These are phyloP conservation scores for Lampris megalopsis DNA, from an alignment of 2,113 vertebrate genomes.

Conservation along the genomic window DNA sequence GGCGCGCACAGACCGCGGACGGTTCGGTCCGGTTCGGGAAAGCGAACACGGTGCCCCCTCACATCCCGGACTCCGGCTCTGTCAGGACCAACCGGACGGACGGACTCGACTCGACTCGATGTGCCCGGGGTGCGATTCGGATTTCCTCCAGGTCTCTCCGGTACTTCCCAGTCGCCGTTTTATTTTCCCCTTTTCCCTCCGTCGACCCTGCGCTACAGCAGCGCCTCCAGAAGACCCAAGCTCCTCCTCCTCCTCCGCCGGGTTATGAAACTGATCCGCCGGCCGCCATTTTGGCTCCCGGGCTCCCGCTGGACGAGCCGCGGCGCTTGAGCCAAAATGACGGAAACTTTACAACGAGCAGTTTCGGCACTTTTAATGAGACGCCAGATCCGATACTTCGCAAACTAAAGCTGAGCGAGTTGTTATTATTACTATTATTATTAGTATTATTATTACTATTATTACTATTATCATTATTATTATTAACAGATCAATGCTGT, in stretches of 20 bases:
- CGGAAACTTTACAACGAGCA: constrained; percentile 3
- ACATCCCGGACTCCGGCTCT: constrained; percentile 37
- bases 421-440: too few species aligned
- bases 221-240: constrained; percentile 72
- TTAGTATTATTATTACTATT: too few species aligned
- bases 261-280: constrained; percentile 76
- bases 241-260: constrained; percentile 73
- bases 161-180: constrained; percentile 43
- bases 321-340: constrained; percentile 78
- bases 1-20: neutral
- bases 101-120: neutral
- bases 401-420: too few species aligned
- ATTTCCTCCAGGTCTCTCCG: constrained; percentile 12
- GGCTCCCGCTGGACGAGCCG: neutral
- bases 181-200: constrained; percentile 18
- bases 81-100: neutral
- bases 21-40: too few species aligned
- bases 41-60: neutral
- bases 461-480: too few species aligned
- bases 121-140: neutral
- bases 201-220: constrained; percentile 40
- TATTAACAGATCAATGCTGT: too few species aligned
- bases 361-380: too few species aligned
- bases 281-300: constrained; percentile 78
- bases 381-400: too few species aligned